phyloP scores from a whole-genome alignment of 53 echinoderm and acorn worm genomes.

The Luidia sarsii region DNA sequence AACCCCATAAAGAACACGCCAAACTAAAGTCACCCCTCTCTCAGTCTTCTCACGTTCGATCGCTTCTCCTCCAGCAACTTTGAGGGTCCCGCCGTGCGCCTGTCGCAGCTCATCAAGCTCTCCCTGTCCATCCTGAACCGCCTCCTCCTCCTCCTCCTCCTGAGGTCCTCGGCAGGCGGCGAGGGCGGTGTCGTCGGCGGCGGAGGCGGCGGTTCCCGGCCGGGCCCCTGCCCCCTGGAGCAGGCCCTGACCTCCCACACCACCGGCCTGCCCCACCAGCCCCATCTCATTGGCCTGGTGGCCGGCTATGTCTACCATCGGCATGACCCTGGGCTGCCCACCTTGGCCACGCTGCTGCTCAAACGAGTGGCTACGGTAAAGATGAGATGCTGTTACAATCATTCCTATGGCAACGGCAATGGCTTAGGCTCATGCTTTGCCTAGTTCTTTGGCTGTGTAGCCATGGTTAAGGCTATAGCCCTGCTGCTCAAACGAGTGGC shows the following conservation, averaged over 20 bases:
- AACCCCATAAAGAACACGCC: no score
- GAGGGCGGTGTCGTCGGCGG: no score
- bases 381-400: neutral
- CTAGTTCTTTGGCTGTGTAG: no score
- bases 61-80: conserved; percentile 68
- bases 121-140: conserved; percentile 93
- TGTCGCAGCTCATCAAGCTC: conserved; percentile 88
- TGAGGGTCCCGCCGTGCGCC: conserved; percentile 64
- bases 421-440: neutral
- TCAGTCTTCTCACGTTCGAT: no score
- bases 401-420: no score
- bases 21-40: no score
- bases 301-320: conserved; percentile 94
- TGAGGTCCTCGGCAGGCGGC: no score
- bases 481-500: no score
- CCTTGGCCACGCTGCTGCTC: conserved; percentile 84
- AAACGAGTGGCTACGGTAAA: conserved; percentile 85
- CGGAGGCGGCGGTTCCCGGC: conserved; percentile 17
- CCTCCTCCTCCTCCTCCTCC: conserved; percentile 78
- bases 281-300: conserved; percentile 87
- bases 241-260: conserved; percentile 86
- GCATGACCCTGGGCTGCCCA: conserved; percentile 83
- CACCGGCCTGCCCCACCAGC: conserved; percentile 90
- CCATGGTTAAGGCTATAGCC: no score
- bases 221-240: conserved; percentile 77